Conservation (phyloP, 2,888 invertebrate genomes). For the Malthinus flaveolus region DNA sequence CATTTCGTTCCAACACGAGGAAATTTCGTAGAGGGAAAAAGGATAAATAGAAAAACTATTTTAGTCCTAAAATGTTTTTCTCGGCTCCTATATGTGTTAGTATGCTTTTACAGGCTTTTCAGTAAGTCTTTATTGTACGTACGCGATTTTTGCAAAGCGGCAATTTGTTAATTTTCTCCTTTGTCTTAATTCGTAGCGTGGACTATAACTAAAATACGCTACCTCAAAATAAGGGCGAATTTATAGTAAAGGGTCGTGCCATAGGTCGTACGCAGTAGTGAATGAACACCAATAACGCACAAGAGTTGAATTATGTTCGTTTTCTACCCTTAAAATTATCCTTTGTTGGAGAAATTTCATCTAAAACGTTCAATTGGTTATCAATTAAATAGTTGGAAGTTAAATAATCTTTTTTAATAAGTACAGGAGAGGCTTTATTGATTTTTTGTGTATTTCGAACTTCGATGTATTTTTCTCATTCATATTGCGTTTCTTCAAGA, state of each 20-base stretch:
- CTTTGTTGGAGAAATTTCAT: conserved; percentile 18
- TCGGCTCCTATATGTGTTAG: conserved; percentile 43
- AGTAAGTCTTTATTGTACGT: conserved; percentile 34
- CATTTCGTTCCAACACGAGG: conserved; percentile 28
- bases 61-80: conserved; percentile 28
- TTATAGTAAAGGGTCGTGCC: conserved; percentile 35
- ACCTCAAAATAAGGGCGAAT: conserved; percentile 18
- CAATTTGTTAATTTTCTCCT: conserved; percentile 22
- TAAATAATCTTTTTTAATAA: no score
- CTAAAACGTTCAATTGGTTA: no score
- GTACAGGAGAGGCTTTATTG: no score
- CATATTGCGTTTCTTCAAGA: no score
- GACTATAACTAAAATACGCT: conserved; percentile 19
- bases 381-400: no score
- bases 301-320: conserved; percentile 21
- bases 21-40: conserved; percentile 17
- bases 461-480: no score
- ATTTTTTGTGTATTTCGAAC: no score
- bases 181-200: conserved; percentile 28
- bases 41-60: conserved; percentile 23
- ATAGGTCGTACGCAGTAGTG: conserved; percentile 40
- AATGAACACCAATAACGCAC: conserved; percentile 34
- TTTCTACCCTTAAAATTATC: conserved; percentile 18
- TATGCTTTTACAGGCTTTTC: conserved; percentile 44
- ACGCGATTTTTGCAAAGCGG: conserved; percentile 33